A percentile compares a stretch with the other conserved stretches of the same genome.
These are phyloP conservation scores for Andrena dorsata DNA, from an alignment of 2,888 invertebrate species.

Conservation along the genomic window DNA sequence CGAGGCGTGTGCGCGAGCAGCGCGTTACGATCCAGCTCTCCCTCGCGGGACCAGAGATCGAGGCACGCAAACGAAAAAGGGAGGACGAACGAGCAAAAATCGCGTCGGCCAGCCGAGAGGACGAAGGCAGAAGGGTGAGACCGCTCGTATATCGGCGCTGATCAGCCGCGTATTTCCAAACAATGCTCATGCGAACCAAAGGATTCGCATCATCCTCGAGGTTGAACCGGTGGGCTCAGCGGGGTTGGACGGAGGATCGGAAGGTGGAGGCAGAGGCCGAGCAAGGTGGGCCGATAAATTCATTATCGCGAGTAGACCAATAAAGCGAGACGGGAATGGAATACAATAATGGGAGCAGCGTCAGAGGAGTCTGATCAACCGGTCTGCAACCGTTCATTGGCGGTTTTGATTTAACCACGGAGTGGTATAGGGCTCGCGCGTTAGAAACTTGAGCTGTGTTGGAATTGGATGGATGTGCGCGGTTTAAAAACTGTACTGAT, in stretches of 20 bases:
- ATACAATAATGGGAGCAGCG: background rate
- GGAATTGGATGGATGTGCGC: background rate
- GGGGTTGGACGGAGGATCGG: slow-evolving; percentile 4
- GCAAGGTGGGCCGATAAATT: slow-evolving; percentile 15
- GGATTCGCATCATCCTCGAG: slow-evolving; percentile 70
- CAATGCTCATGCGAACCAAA: slow-evolving; percentile 78
- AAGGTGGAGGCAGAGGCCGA: slow-evolving; percentile 10
- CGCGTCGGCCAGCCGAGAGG: slow-evolving; percentile 26
- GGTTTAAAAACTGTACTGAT: background rate
- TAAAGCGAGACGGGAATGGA: slow-evolving; percentile 1
- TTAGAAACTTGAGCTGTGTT: background rate
- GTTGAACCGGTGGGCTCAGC: slow-evolving; percentile 19
- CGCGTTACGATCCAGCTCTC: slow-evolving; percentile 67
- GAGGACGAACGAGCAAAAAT: slow-evolving; percentile 75
- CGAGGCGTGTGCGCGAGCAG: slow-evolving; percentile 66
- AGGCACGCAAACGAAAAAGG: slow-evolving; percentile 70
- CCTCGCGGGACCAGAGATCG: slow-evolving; percentile 37
- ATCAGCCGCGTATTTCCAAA: slow-evolving; percentile 84
- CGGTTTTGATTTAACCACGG: background rate
- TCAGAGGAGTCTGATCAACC: background rate
- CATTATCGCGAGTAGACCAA: slow-evolving; percentile 10
- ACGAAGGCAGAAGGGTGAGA: slow-evolving; percentile 35
- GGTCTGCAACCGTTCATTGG: background rate
- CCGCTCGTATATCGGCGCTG: slow-evolving; percentile 67
- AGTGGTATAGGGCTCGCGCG: background rate